Percentiles rank a stretch among this genome's conserved stretches.
phyloP scores from a whole-genome alignment of 2,888 invertebrate species.

The Agrotis puta region DNA sequence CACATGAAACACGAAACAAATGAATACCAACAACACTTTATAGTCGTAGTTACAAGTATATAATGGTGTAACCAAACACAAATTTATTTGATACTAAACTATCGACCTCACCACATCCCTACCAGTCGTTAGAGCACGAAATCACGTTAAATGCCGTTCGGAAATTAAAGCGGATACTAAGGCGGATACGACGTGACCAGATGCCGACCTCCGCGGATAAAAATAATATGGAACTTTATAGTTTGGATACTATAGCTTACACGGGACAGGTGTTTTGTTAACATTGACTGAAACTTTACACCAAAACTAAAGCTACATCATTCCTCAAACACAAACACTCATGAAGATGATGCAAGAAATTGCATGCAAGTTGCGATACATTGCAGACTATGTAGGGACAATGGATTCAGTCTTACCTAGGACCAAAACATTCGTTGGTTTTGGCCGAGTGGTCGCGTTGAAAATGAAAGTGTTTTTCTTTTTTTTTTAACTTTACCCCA shows the following conservation, averaged over 20 bases:
- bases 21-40: background rate
- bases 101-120: conserved; percentile 51
- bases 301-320: no score
- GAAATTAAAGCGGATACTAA: conserved; percentile 75
- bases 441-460: no score
- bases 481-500: no score
- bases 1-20: no score
- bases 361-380: no score
- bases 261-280: conserved; percentile 35
- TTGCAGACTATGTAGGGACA: no score
- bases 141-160: conserved; percentile 73
- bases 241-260: conserved; percentile 17
- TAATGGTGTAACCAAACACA: background rate
- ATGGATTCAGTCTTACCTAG: no score
- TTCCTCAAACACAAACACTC: no score
- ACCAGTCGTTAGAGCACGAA: conserved; percentile 70
- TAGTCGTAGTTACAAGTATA: background rate
- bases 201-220: conserved; percentile 58
- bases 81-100: conserved; percentile 34
- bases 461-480: no score
- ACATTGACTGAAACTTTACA: background rate
- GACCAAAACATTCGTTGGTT: no score
- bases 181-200: conserved; percentile 71
- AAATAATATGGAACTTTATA: conserved; percentile 55
- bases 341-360: no score